phyloP scores from a whole-genome alignment of 1,140 invertebrate genomes.

The Cataglyphis hispanica region DNA sequence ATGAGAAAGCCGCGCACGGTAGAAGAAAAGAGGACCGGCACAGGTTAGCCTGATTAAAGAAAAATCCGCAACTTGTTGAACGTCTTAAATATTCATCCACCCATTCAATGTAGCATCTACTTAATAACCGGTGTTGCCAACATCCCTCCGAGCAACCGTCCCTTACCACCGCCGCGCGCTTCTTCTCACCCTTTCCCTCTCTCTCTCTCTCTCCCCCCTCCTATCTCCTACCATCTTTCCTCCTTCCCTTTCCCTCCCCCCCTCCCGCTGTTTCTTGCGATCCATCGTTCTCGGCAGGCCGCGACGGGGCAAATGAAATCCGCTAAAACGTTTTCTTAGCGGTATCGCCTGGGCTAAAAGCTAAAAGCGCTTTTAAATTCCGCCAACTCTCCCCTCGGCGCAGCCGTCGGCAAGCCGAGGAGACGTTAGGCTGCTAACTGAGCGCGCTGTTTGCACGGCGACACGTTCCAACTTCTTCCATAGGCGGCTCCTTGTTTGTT shows the following conservation, averaged over 20 bases:
- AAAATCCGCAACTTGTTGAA: slow-evolving; percentile 86
- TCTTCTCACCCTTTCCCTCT: slow-evolving; percentile 68
- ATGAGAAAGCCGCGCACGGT: slow-evolving; percentile 1
- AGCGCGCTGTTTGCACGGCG: slow-evolving; percentile 23
- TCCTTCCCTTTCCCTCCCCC: too few species aligned
- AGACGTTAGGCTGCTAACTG: slow-evolving; percentile 62
- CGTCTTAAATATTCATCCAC: slow-evolving; percentile 86
- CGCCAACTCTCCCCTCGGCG: slow-evolving; percentile 66
- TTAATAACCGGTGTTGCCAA: slow-evolving; percentile 84
- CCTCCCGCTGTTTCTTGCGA: slow-evolving; percentile 62
- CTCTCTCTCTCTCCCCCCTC: neutral
- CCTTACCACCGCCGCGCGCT: slow-evolving; percentile 61
- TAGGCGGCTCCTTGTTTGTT: slow-evolving; percentile 46
- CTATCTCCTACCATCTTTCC: neutral
- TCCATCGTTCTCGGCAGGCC: slow-evolving; percentile 72
- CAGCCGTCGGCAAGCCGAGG: neutral
- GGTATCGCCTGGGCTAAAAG: slow-evolving; percentile 83
- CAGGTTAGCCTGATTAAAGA: slow-evolving; percentile 83
- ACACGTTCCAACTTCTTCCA: slow-evolving; percentile 46
- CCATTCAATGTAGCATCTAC: slow-evolving; percentile 83
- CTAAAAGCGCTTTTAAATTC: slow-evolving; percentile 84
- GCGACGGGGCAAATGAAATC: slow-evolving; percentile 82
- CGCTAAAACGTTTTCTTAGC: slow-evolving; percentile 83
- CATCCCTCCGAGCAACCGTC: slow-evolving; percentile 67
- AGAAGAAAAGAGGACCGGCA: slow-evolving; percentile 33